Conservation (phyloP, 1,140 invertebrate species). For the Ctenoplectra terminalis region DNA sequence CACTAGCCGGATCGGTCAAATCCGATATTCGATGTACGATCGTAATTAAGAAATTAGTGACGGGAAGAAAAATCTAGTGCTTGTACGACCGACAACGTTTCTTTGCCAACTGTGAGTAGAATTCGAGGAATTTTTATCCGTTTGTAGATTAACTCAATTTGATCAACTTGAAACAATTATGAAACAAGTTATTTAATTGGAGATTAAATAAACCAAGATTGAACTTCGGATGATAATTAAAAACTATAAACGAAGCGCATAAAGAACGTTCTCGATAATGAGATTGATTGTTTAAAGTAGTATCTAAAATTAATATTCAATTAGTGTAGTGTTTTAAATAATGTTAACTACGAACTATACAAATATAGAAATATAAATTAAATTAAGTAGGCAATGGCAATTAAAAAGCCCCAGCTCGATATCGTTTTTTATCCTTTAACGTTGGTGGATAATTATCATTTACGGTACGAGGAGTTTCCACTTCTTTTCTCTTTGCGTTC, state of each 20-base stretch:
- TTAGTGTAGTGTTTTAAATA: neutral
- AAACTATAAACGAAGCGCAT: no score
- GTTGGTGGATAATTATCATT: neutral
- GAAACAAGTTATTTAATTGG: neutral
- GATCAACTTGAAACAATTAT: neutral
- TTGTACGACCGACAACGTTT: neutral
- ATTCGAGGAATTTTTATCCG: neutral
- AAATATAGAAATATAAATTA: neutral
- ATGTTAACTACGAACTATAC: neutral
- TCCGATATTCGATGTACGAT: conserved; percentile 15
- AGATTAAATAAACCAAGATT: neutral
- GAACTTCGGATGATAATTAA: neutral
- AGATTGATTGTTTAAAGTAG: neutral
- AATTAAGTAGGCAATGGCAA: neutral
- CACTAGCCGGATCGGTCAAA: conserved; percentile 36
- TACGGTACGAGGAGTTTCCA: neutral
- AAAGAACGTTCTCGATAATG: no score
- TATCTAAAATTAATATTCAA: neutral
- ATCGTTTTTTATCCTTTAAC: neutral
- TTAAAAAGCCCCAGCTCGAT: neutral
- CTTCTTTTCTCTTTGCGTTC: conserved; percentile 1
- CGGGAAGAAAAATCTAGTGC: neutral
- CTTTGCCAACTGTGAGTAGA: neutral
- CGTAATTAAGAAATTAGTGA: neutral
- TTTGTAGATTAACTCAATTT: neutral